Conservation (phyloP, 92 coral and sea anemone species). For the Palythoa caribaeorum region DNA sequence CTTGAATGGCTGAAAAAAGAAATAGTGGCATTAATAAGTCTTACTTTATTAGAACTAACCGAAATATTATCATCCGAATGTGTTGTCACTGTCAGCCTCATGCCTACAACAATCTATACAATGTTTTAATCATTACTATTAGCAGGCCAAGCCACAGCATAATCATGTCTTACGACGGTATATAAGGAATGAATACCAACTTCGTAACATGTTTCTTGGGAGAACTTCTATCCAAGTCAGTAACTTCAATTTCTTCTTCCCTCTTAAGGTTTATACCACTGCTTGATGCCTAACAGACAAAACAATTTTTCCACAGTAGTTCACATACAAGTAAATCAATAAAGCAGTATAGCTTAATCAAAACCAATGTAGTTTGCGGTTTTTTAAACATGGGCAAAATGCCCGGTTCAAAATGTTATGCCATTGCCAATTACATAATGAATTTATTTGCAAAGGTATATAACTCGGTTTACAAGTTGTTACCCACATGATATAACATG, state of each 20-base stretch:
- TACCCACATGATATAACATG: constrained; percentile 27
- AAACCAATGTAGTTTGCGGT: constrained; percentile 8
- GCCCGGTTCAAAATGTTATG: constrained; percentile 12
- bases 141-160: constrained; percentile 11
- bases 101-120: constrained; percentile 11
- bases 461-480: constrained; percentile 14
- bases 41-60: constrained; percentile 9
- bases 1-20: constrained; percentile 7
- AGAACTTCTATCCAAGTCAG: constrained; percentile 8
- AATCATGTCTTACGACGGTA: constrained; percentile 2
- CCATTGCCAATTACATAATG: constrained; percentile 11
- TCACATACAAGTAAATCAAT: constrained; percentile 9
- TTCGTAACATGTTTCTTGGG: constrained; percentile 12
- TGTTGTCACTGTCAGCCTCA: constrained; percentile 10
- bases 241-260: constrained; percentile 13
- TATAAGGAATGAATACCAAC: constrained; percentile 10
- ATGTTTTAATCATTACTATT: constrained; percentile 11
- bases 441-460: constrained; percentile 34
- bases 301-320: constrained; percentile 8
- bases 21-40: constrained; percentile 6
- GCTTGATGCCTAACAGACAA: constrained; percentile 15
- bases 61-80: constrained; percentile 10
- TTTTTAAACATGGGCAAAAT: constrained; percentile 12
- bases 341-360: constrained; percentile 10
- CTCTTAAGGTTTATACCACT: constrained; percentile 10